Conservation (phyloP, 2,888 invertebrate genomes). For the Lydus trimaculatus region DNA sequence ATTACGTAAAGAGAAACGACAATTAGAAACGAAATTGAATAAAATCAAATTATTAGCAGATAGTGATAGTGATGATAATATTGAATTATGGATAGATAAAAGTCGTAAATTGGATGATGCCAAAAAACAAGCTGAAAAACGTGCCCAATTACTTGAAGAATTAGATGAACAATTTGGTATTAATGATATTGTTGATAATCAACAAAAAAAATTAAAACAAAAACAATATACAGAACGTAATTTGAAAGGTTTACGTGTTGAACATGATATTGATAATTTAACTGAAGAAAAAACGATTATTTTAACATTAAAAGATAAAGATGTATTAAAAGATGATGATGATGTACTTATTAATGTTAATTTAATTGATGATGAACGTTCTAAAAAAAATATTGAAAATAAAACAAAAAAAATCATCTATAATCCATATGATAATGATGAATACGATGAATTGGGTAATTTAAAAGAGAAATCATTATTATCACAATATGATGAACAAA, state of each 20-base stretch:
- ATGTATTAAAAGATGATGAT: slow-evolving; percentile 81
- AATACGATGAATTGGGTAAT: slow-evolving; percentile 73
- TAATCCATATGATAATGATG: slow-evolving; percentile 84
- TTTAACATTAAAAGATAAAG: slow-evolving; percentile 92
- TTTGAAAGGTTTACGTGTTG: slow-evolving; percentile 83
- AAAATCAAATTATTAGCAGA: slow-evolving; percentile 71
- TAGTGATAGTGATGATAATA: slow-evolving; percentile 78
- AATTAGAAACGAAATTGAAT: slow-evolving; percentile 72
- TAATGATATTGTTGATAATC: slow-evolving; percentile 82
- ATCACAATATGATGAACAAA: slow-evolving; percentile 94
- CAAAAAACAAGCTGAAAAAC: slow-evolving; percentile 83
- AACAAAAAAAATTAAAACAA: slow-evolving; percentile 67
- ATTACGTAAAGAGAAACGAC: slow-evolving; percentile 79
- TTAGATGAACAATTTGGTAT: slow-evolving; percentile 96
- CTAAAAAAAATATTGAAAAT: slow-evolving; percentile 83
- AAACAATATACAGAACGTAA: slow-evolving; percentile 74
- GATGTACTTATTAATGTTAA: slow-evolving; percentile 94
- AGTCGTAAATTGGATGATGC: slow-evolving; percentile 79
- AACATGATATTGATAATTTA: slow-evolving; percentile 76
- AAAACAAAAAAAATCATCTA: slow-evolving; percentile 88
- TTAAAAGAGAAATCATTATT: slow-evolving; percentile 74
- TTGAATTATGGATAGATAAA: slow-evolving; percentile 83
- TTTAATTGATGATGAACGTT: slow-evolving; percentile 83
- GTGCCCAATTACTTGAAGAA: slow-evolving; percentile 92
- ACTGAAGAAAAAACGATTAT: slow-evolving; percentile 85